These are phyloP conservation scores for Bombycilla garrulus DNA, from an alignment of 2,113 vertebrate genomes.

Conservation along the genomic window DNA sequence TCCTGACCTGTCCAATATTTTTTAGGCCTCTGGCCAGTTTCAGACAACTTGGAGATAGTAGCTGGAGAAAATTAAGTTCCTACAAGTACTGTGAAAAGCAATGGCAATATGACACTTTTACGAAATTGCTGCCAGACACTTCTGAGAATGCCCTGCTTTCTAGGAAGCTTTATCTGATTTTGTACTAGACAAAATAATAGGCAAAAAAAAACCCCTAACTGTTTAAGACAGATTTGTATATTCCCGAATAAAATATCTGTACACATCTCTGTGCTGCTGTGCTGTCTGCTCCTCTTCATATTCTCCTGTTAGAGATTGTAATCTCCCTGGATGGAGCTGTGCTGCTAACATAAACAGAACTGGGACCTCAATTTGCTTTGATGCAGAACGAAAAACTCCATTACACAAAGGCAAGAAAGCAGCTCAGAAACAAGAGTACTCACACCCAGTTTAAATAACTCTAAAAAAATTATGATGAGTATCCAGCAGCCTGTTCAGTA, in stretches of 20 bases:
- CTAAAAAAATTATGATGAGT: background rate
- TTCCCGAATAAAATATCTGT: background rate
- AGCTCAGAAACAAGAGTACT: background rate
- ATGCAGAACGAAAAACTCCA: background rate
- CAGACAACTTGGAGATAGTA: background rate
- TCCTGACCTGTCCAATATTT: slow-evolving; percentile 2
- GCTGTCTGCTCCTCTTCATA: background rate
- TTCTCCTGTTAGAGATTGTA: background rate
- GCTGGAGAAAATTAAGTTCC: slow-evolving; percentile 32
- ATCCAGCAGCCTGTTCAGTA: background rate
- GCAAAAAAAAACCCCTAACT: accelerated
- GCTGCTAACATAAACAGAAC: background rate
- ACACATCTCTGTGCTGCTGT: background rate
- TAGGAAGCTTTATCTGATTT: slow-evolving; percentile 36
- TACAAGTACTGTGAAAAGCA: background rate
- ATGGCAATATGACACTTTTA: background rate
- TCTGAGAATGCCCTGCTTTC: background rate
- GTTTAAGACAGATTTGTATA: background rate
- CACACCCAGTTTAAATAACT: background rate
- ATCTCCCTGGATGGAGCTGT: background rate
- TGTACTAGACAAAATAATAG: background rate
- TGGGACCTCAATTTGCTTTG: background rate
- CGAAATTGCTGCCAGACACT: slow-evolving; percentile 8
- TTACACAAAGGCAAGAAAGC: background rate
- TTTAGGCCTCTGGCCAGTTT: background rate